Evolutionary conservation across 2,888 invertebrate genomes (phyloP).

Genomic region (Eugnorisma glareosa): DNA sequence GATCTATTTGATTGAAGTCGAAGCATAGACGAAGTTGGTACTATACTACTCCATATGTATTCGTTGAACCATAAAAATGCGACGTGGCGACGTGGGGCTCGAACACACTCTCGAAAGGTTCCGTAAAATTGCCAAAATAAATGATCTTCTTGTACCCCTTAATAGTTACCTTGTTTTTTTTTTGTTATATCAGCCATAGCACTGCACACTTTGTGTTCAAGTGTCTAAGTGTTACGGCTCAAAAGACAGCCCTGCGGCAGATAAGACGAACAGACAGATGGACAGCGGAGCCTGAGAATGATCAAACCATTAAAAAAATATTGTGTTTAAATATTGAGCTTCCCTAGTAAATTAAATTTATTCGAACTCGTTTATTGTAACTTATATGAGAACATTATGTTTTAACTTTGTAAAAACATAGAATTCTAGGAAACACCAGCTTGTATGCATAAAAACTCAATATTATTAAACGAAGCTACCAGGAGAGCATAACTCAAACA

Average conservation of each 20-base stretch:
- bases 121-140: not conserved
- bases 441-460: not conserved
- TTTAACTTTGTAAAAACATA: not conserved
- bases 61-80: not conserved
- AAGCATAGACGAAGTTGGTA: not conserved
- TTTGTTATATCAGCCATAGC: not conserved
- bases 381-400: not conserved
- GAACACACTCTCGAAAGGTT: too few species aligned
- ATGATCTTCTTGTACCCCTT: not conserved
- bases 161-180: not conserved
- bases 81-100: too few species aligned
- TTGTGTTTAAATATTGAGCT: not conserved
- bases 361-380: not conserved
- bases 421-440: not conserved
- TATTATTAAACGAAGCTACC: conserved; percentile 2
- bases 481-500: conserved; percentile 12
- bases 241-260: not conserved
- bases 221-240: not conserved
- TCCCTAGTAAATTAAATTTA: not conserved
- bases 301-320: not conserved
- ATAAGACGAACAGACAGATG: not conserved
- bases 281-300: not conserved
- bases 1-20: not conserved
- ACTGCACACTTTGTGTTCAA: not conserved
- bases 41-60: not conserved